phyloP scores from a whole-genome alignment of 2,888 invertebrate species.

The Parelbella ahira region DNA sequence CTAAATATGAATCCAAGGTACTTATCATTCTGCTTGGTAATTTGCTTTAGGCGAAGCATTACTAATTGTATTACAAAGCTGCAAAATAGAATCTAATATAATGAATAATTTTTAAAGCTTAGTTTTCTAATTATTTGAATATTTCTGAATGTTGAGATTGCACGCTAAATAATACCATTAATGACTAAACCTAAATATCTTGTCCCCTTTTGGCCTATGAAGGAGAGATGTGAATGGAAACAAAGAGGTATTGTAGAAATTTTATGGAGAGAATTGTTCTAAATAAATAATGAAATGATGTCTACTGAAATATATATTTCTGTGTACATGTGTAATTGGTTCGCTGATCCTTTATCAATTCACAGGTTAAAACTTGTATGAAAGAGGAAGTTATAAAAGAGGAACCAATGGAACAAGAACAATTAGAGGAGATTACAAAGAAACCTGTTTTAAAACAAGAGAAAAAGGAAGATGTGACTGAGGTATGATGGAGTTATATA shows the following conservation, averaged over 20 bases:
- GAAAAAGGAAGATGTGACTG: constrained; percentile 1
- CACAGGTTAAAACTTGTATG: constrained; percentile 1
- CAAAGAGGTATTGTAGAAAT: constrained; percentile 7
- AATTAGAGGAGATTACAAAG: background rate
- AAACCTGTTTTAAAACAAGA: constrained; percentile 1
- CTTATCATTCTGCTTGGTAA: no score
- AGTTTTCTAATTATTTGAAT: no score
- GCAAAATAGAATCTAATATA: background rate
- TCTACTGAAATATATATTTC: no score
- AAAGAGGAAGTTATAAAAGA: constrained; percentile 9
- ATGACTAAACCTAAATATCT: constrained; percentile 4
- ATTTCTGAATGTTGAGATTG: no score
- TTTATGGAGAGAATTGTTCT: constrained; percentile 5
- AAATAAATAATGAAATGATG: no score
- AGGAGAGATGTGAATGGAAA: constrained; percentile 5
- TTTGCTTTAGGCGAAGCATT: no score
- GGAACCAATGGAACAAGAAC: constrained; percentile 15
- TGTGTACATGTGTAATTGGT: no score
- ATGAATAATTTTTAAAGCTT: background rate
- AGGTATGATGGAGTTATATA: constrained; percentile 1
- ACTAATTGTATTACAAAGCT: background rate
- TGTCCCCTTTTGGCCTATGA: constrained; percentile 5
- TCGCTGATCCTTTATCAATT: no score
- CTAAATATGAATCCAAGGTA: no score
- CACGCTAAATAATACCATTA: background rate